Evolutionary conservation across 2,888 invertebrate species (phyloP).

Genomic region (Fissipunctia ypsillon): DNA sequence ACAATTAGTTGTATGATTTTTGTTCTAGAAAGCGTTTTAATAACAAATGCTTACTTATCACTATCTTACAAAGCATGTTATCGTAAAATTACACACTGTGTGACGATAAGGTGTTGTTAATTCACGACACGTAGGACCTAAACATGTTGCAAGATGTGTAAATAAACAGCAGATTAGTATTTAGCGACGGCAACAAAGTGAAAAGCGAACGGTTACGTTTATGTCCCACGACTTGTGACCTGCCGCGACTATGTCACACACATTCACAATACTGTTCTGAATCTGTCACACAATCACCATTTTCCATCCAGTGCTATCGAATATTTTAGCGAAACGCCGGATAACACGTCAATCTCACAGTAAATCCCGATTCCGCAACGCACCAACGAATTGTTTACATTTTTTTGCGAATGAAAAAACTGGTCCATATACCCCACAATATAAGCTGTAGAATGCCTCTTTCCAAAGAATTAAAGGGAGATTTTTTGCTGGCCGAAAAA

Average conservation of each 20-base stretch:
- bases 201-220: conserved; percentile 49
- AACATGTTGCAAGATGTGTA: conserved; percentile 49
- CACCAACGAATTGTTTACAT: conserved; percentile 85
- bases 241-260: conserved; percentile 60
- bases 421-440: conserved; percentile 76
- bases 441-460: conserved; percentile 78
- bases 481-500: conserved; percentile 83
- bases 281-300: conserved; percentile 53
- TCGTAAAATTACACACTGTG: conserved; percentile 44
- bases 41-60: conserved; percentile 44
- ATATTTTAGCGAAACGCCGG: conserved; percentile 65
- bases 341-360: conserved; percentile 71
- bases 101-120: conserved; percentile 34
- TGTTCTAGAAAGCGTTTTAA: conserved; percentile 54
- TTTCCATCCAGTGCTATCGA: conserved; percentile 66
- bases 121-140: conserved; percentile 38
- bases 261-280: conserved; percentile 64
- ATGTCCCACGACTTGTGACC: conserved; percentile 70
- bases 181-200: conserved; percentile 38
- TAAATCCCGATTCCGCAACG: conserved; percentile 60
- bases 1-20: conserved; percentile 39
- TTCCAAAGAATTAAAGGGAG: conserved; percentile 80
- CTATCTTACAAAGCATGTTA: conserved; percentile 39
- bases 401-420: conserved; percentile 81
- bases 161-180: conserved; percentile 59